Evolutionary conservation across 2,113 vertebrate genomes (phyloP), one percentile per base, ranked within the genome.

Genomic region (Gobiocypris rarus): DNA sequence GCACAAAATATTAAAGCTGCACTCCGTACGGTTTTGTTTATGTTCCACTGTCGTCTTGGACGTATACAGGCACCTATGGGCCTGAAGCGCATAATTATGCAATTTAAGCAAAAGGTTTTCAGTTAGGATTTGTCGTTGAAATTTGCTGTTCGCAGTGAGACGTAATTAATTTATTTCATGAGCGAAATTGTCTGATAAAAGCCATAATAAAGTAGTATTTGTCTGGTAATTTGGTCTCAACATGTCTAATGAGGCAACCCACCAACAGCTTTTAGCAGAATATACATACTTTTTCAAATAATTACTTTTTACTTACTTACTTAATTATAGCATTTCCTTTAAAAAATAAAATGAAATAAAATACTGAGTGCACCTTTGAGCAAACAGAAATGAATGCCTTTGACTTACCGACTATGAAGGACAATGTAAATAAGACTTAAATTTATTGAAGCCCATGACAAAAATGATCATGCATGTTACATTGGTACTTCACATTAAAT

Each of bases 381-480:
- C 17, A 67, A 69, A 54, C 28, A 81, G 10, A 78, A 67, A 78
- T 22, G 34, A 59, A 86, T 83, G 58, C 50, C 71, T 84, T 58
- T 63, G 48, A 77, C 43, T 75, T 34, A 70, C 50, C 28, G 59
- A 86, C 76, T 70, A 61, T 79, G 45, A 85, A 48, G 58, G 58
- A 87, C 38, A 43, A 80, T 76, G 56, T 54, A 81, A 71, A 65
- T 88, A 84, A 45, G 75, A 85, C 65, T 85, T 75, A 48, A 85
- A 74, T 78, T 93, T 89, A 91, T 91, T 26, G 9, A 88, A 89
- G 93, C 91, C 91, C 92, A 91, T 91, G 88, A 93, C 91, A 89
- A 90, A 94, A 94, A 93, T 88, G 86, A 83, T 91, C 89, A 93
- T 94, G 92, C 94, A 94, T 94, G 93, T 91, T 88, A 28, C 80